Evolutionary conservation across 92 coral and sea anemone species (phyloP).

Genomic region (Palythoa caribaeorum): DNA sequence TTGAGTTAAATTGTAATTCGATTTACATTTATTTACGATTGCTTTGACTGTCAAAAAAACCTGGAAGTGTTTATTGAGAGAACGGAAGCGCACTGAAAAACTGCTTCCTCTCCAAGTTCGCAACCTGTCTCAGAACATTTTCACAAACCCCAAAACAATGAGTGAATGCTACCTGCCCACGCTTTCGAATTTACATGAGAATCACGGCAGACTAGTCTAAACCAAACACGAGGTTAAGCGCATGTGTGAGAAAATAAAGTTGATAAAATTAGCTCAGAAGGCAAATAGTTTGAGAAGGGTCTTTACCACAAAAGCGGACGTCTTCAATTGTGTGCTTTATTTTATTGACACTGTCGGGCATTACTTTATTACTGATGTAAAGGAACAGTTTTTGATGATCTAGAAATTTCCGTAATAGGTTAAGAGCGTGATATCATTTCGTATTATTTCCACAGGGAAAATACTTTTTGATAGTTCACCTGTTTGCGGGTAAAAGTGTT

Average conservation of each 20-base stretch:
- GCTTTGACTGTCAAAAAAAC: constrained; percentile 5
- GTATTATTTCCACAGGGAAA: constrained; percentile 18
- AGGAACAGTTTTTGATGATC: constrained; percentile 25
- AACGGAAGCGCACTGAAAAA: constrained; percentile 44
- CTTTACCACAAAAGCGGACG: constrained; percentile 44
- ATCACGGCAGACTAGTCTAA: constrained; percentile 46
- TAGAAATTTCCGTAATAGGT: constrained; percentile 24
- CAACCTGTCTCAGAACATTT: constrained; percentile 22
- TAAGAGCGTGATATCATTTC: constrained; percentile 15
- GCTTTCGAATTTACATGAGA: constrained; percentile 74
- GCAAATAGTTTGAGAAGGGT: constrained; percentile 38
- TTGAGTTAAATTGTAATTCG: constrained; percentile 18
- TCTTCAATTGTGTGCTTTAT: constrained; percentile 22
- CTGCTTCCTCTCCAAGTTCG: constrained; percentile 13
- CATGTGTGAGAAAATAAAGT: constrained; percentile 31
- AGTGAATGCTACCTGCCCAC: constrained; percentile 23
- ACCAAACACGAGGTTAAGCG: constrained; percentile 25
- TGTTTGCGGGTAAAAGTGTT: constrained; percentile 22
- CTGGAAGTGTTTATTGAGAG: constrained; percentile 21
- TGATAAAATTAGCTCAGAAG: constrained; percentile 30
- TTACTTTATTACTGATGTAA: constrained; percentile 25
- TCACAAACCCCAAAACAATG: constrained; percentile 14
- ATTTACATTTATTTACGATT: constrained; percentile 17
- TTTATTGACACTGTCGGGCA: constrained; percentile 14
- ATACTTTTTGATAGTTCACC: constrained; percentile 8